Conservation (phyloP, 2,888 invertebrate species). For the Drosophila kanekoi region DNA sequence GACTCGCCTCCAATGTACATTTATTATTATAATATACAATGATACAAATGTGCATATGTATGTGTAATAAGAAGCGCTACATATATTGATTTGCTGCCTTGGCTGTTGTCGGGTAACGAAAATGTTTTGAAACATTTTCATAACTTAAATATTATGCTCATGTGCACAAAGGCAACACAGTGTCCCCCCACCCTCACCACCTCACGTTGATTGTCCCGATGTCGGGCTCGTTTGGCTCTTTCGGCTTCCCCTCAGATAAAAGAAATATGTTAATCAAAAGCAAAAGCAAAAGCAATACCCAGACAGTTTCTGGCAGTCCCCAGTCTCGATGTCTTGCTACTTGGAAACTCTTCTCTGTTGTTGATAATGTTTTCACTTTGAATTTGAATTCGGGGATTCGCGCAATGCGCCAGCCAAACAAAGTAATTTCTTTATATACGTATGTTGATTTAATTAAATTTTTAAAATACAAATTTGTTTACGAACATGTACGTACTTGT, state of each 20-base stretch:
- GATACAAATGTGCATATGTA: neutral
- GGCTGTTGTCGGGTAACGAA: conserved; percentile 25
- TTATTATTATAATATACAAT: neutral
- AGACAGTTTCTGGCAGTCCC: conserved; percentile 10
- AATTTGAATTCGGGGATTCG: conserved; percentile 31
- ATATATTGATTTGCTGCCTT: conserved; percentile 16
- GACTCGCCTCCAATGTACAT: conserved; percentile 3
- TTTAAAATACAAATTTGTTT: conserved; percentile 11
- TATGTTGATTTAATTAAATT: conserved; percentile 69
- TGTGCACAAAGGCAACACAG: conserved; percentile 25
- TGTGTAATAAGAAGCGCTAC: neutral
- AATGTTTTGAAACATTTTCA: conserved; percentile 29
- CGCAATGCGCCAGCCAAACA: conserved; percentile 42
- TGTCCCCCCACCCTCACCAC: neutral
- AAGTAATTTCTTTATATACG: conserved; percentile 44
- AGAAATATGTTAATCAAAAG: conserved; percentile 64
- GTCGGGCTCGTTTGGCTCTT: neutral
- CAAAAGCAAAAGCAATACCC: conserved; percentile 34
- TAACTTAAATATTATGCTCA: conserved; percentile 38
- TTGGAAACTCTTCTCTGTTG: conserved; percentile 9
- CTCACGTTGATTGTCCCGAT: neutral
- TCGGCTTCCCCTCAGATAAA: conserved; percentile 40
- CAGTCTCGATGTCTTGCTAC: neutral
- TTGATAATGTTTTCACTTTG: conserved; percentile 33
- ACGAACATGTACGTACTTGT: conserved; percentile 5